phyloP scores from a whole-genome alignment of 1,140 invertebrate genomes.

The Drosophila yakuba region DNA sequence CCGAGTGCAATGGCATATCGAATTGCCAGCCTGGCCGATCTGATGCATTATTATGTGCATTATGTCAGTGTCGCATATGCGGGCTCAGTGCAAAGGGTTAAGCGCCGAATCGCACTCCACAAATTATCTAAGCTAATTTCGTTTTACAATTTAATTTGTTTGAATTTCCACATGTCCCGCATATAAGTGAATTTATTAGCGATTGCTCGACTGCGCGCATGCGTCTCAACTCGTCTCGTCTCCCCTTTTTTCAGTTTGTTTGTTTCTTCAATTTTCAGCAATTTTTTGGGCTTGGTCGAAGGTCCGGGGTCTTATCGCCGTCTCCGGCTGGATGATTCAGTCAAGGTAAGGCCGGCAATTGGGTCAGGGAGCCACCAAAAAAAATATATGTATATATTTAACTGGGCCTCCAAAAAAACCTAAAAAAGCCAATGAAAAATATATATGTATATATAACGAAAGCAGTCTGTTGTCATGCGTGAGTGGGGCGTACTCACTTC shows the following conservation, averaged over 20 bases:
- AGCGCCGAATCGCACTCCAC: background rate
- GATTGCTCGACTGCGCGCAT: constrained; percentile 46
- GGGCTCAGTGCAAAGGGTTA: constrained; percentile 64
- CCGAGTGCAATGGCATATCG: constrained; percentile 46
- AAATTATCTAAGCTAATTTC: constrained; percentile 75
- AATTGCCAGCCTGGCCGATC: constrained; percentile 39
- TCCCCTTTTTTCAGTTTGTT: constrained; percentile 7
- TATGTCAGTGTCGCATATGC: constrained; percentile 58
- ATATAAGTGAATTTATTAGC: constrained; percentile 54
- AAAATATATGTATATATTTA: background rate
- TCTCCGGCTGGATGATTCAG: constrained; percentile 39
- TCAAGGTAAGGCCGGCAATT: constrained; percentile 42
- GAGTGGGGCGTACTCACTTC: constrained; percentile 45
- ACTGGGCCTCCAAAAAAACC: constrained; percentile 8
- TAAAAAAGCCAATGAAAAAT: background rate
- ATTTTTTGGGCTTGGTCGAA: constrained; percentile 24
- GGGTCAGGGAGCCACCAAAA: constrained; percentile 35
- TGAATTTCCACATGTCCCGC: constrained; percentile 78
- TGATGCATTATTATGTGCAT: constrained; percentile 70
- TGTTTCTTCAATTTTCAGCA: background rate
- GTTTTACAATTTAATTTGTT: constrained; percentile 80
- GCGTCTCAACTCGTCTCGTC: constrained; percentile 55
- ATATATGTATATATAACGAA: background rate
- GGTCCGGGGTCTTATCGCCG: constrained; percentile 33
- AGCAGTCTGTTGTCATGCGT: constrained; percentile 38